Percentiles rank a stretch among this genome's conserved stretches.
These are phyloP conservation scores for Crambe crambe DNA, from an alignment of 37 sponge, comb jelly and placozoan genomes.

Conservation along the genomic window DNA sequence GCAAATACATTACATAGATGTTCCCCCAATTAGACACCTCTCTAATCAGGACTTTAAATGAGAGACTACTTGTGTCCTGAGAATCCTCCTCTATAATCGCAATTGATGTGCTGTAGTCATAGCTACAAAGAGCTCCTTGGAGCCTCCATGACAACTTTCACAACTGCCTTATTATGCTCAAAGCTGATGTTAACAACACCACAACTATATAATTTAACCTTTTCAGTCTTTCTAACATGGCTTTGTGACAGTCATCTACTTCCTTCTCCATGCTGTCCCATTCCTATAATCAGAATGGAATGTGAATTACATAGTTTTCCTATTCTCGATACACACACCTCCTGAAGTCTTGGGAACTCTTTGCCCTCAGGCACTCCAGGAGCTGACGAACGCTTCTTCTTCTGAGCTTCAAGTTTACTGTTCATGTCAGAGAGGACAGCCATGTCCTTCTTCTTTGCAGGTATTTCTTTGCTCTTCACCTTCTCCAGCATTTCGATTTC, in stretches of 20 bases:
- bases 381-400: constrained; percentile 5
- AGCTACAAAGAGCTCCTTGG: no score
- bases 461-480: constrained; percentile 46
- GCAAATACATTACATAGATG: no score
- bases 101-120: no score
- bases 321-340: constrained; percentile 2
- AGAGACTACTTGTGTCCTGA: no score
- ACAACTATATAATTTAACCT: constrained; percentile 14
- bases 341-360: constrained; percentile 16
- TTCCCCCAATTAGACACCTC: no score
- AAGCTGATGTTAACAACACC: no score
- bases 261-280: constrained; percentile 38
- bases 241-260: constrained; percentile 30
- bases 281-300: constrained; percentile 15
- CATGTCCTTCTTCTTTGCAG: constrained; percentile 59
- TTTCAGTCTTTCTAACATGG: constrained; percentile 58
- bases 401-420: constrained; percentile 29
- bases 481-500: constrained; percentile 28
- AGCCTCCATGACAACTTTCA: no score
- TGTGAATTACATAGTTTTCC: not conserved
- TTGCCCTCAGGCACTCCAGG: constrained; percentile 23
- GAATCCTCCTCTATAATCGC: no score
- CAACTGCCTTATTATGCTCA: no score
- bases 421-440: constrained; percentile 44
- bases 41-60: no score